phyloP scores from a whole-genome alignment of 2,113 vertebrate species.

The Neolamprologus sp. region DNA sequence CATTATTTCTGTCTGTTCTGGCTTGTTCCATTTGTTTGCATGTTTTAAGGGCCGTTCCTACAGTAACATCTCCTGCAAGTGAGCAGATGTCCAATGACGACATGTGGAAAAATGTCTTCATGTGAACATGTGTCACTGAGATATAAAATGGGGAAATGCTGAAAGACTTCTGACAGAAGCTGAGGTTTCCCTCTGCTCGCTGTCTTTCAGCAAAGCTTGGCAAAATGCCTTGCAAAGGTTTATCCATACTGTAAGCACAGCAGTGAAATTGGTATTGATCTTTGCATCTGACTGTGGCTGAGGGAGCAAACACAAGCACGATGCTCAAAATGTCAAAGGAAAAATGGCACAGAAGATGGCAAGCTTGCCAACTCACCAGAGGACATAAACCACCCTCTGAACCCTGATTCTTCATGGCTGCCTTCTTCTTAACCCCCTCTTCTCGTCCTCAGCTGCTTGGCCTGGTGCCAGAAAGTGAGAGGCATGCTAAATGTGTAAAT shows the following conservation, averaged over 20 bases:
- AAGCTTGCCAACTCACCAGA: not conserved
- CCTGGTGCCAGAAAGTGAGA: conserved; percentile 9
- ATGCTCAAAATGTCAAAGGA: not conserved
- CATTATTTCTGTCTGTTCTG: not conserved
- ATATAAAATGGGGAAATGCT: not conserved
- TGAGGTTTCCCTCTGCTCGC: not conserved
- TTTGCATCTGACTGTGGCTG: not conserved
- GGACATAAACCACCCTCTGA: not conserved
- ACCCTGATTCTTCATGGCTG: not conserved
- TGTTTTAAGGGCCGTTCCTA: not conserved
- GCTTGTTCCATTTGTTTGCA: not conserved
- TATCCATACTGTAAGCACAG: not conserved
- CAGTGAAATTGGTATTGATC: not conserved
- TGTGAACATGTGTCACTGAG: conserved; percentile 16
- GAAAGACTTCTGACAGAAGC: not conserved
- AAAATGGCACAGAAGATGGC: not conserved
- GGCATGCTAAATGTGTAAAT: conserved; percentile 48
- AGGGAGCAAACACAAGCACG: not conserved
- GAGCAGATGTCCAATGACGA: conserved; percentile 41
- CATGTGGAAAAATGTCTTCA: conserved; percentile 42
- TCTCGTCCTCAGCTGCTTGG: not conserved
- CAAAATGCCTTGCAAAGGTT: not conserved
- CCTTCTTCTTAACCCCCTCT: not conserved
- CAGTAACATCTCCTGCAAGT: not conserved
- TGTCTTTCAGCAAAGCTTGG: not conserved